Conservation (phyloP, 2,888 invertebrate genomes). For the Eristalis arbustorum region DNA sequence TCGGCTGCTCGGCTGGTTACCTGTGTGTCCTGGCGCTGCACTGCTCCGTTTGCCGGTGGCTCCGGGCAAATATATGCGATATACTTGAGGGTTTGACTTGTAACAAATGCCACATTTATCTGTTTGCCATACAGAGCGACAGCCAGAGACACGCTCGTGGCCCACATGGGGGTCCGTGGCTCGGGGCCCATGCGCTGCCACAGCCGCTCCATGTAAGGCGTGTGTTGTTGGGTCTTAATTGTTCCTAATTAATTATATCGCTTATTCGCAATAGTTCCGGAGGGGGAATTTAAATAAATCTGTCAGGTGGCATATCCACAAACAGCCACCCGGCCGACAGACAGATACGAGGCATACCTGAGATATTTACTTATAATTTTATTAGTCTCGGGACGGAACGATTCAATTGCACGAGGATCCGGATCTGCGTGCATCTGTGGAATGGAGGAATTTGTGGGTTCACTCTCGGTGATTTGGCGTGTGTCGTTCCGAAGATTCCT, state of each 20-base stretch:
- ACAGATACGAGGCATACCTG: conserved; percentile 20
- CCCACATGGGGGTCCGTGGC: background rate
- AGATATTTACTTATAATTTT: conserved; percentile 59
- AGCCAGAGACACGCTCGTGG: background rate
- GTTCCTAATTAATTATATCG: conserved; percentile 70
- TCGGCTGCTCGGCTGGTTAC: background rate
- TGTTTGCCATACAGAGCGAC: conserved; percentile 38
- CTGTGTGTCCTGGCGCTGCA: background rate
- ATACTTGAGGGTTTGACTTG: conserved; percentile 59
- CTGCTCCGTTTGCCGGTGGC: conserved; percentile 35
- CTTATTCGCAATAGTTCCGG: conserved; percentile 66
- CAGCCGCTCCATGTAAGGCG: background rate
- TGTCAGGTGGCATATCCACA: conserved; percentile 67
- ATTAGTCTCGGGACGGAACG: conserved; percentile 50
- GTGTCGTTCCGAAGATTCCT: too few species aligned
- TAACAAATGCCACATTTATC: conserved; percentile 68
- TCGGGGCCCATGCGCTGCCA: background rate
- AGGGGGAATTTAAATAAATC: conserved; percentile 67
- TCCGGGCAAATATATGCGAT: conserved; percentile 61
- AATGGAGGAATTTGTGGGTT: background rate
- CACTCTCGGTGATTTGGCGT: background rate
- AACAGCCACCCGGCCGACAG: conserved; percentile 21
- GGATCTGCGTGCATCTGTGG: background rate
- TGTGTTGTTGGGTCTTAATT: conserved; percentile 66
- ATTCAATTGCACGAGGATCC: conserved; percentile 22